Conservation (phyloP, 2,888 invertebrate species). For the Drosophila mimica region DNA sequence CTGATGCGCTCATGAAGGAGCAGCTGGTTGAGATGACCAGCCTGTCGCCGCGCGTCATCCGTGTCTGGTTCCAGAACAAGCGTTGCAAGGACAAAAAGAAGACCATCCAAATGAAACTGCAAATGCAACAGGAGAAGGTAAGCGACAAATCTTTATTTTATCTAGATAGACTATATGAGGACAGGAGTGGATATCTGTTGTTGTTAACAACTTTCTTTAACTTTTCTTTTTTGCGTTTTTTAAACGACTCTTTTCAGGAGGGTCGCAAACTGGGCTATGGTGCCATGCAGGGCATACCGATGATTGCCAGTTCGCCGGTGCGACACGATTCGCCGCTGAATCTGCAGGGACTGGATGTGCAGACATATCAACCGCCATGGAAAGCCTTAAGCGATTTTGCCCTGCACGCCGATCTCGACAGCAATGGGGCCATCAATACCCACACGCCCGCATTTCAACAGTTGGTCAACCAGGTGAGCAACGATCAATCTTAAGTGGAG, state of each 20-base stretch:
- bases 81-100: slow-evolving; percentile 99
- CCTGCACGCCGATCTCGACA: slow-evolving; percentile 95
- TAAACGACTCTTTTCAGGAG: slow-evolving; percentile 88
- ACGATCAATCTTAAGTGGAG: neutral
- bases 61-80: slow-evolving; percentile 99
- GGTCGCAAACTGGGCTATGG: slow-evolving; percentile 97
- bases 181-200: neutral
- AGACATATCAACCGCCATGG: slow-evolving; percentile 98
- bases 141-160: neutral
- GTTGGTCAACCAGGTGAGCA: slow-evolving; percentile 94
- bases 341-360: slow-evolving; percentile 93
- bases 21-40: slow-evolving; percentile 99
- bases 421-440: slow-evolving; percentile 90
- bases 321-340: slow-evolving; percentile 95
- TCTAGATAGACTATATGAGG: neutral
- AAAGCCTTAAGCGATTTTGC: slow-evolving; percentile 98
- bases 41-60: slow-evolving; percentile 97
- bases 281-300: slow-evolving; percentile 98
- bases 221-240: neutral
- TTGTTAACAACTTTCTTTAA: neutral
- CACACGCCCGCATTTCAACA: slow-evolving; percentile 97
- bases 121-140: slow-evolving; percentile 99
- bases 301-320: slow-evolving; percentile 98
- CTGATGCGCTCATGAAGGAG: slow-evolving; percentile 99
- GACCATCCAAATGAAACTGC: slow-evolving; percentile 97